Percentiles rank a stretch among this genome's conserved stretches.
phyloP scores from a whole-genome alignment of 2,888 invertebrate genomes.

The Galeruca laticollis region DNA sequence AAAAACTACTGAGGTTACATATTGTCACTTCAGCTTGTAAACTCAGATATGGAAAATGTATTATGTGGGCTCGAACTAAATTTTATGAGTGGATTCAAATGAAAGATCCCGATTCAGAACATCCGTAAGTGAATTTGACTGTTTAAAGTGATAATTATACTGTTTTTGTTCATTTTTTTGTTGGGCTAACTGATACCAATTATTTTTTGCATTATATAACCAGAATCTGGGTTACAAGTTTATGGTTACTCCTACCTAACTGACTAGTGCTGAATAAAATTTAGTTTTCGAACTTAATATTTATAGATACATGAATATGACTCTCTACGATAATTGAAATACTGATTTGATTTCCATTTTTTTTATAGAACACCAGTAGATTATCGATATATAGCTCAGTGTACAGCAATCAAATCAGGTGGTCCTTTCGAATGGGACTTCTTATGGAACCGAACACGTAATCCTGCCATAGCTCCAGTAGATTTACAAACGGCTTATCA shows the following conservation, averaged over 20 bases:
- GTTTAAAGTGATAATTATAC: neutral
- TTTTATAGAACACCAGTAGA: slow-evolving; percentile 74
- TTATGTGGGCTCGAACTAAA: slow-evolving; percentile 68
- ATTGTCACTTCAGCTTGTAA: slow-evolving; percentile 73
- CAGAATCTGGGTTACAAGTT: no score
- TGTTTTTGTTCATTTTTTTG: no score
- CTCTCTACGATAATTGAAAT: no score
- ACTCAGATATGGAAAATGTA: slow-evolving; percentile 70
- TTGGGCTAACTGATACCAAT: no score
- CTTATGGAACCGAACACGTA: slow-evolving; percentile 74
- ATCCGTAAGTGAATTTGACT: slow-evolving; percentile 57
- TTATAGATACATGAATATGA: no score
- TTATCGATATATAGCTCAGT: slow-evolving; percentile 74
- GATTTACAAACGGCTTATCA: slow-evolving; percentile 67
- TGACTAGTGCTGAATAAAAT: no score
- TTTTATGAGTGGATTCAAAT: slow-evolving; percentile 64
- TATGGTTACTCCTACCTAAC: no score
- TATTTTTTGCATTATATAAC: no score
- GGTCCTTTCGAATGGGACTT: slow-evolving; percentile 78
- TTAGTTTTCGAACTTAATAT: no score
- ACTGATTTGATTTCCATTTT: no score
- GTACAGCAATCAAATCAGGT: slow-evolving; percentile 74
- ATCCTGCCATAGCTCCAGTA: slow-evolving; percentile 72
- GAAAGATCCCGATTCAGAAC: slow-evolving; percentile 58
- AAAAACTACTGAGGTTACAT: slow-evolving; percentile 71